Evolutionary conservation across 2,113 vertebrate genomes (phyloP), one percentile per base, ranked within the genome.

Genomic region (Albula glossodonta): DNA sequence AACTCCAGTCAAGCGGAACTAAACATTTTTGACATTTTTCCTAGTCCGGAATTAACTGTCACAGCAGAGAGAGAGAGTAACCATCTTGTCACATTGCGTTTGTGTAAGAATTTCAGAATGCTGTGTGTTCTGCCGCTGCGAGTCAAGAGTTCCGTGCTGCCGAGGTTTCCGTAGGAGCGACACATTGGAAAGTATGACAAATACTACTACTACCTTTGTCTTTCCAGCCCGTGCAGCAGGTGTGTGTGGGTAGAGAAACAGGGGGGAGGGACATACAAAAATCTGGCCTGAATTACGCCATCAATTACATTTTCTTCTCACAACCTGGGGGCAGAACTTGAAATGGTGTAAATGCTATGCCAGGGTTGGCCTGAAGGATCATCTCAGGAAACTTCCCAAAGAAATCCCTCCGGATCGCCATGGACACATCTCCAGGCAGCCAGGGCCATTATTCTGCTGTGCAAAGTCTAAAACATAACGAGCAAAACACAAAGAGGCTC

Each of bases 21-120:
- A 99, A 99, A 97, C 95, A 97, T 97, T 98, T 98, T 97, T 97
- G 98, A 99, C 97, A 96, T 97, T 97, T 97, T 97, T 97, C 96
- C 95, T 97, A 93, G 95, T 97, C 95, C 96, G 96, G 96, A 98
- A 98, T 98, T 96, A 97, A 97, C 97, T 98, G 97, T 98, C 97
- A 98, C 96, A 96, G 97, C 93, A 93, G 95, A 97, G 96, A 95
- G 96, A 96, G 95, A 97, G 96, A 96, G 96, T 96, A 97, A 96
- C 95, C 96, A 95, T 96, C 96, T 95, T 97, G 97, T 98, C 97
- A 98, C 95, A 97, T 96, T 94, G 93, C 91, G 92, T 97, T 97
- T 96, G 95, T 94, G 90, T 92, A 93, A 94, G 95, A 95, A 92
- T 94, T 94, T 93, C 92, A 93, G 93, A 92, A 91, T 63, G 91